phyloP scores from a whole-genome alignment of 1,140 invertebrate genomes.

The Drosophila melanica region DNA sequence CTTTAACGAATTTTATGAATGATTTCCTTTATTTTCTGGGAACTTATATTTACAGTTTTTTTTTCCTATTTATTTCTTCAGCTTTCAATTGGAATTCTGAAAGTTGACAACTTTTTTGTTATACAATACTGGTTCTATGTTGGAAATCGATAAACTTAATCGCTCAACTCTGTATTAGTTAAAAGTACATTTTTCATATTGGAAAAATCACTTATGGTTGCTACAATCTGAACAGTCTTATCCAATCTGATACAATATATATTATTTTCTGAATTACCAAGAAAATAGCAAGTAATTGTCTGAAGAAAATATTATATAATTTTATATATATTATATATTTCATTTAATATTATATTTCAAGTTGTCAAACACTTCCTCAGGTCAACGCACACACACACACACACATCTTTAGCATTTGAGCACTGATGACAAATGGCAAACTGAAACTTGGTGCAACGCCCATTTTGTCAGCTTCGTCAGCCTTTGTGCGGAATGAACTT shows the following conservation, averaged over 20 bases:
- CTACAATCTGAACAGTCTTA: no score
- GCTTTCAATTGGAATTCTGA: not conserved
- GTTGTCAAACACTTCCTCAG: not conserved
- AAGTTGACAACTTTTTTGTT: not conserved
- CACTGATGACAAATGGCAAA: conserved; percentile 10
- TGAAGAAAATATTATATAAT: no score
- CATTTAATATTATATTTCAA: not conserved
- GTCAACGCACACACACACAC: not conserved
- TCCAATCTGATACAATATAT: no score
- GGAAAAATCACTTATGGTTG: no score
- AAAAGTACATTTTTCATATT: no score
- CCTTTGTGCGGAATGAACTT: conserved; percentile 15
- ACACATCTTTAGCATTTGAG: not conserved
- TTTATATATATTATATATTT: no score
- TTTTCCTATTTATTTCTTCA: not conserved
- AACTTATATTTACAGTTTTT: not conserved
- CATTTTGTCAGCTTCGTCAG: conserved; percentile 11
- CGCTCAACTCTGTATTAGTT: not conserved
- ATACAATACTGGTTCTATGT: no score
- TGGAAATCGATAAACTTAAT: not conserved
- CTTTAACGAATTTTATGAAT: not conserved
- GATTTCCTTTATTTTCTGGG: not conserved
- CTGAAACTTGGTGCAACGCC: conserved; percentile 18
- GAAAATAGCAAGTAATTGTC: no score
- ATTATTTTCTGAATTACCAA: no score